Percentiles rank a stretch among this genome's conserved stretches.
Evolutionary conservation across 2,113 vertebrate genomes (phyloP).

Genomic region (Psettodes erumei): DNA sequence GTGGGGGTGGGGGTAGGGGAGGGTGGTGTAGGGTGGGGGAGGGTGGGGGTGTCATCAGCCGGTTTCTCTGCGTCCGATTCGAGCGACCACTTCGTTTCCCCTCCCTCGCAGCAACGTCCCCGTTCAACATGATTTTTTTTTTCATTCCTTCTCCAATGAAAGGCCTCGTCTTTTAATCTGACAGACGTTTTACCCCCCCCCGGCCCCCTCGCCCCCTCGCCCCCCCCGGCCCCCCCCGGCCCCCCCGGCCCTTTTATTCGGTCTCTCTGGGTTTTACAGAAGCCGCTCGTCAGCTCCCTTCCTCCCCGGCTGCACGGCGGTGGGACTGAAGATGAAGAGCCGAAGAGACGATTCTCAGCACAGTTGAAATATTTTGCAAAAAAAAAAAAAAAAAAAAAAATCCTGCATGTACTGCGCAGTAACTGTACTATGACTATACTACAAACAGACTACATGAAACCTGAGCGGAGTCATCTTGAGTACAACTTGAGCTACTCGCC

Average conservation of each 20-base stretch:
- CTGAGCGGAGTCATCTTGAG: too few species aligned
- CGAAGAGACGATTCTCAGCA: not conserved
- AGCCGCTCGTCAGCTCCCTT: not conserved
- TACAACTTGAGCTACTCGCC: too few species aligned
- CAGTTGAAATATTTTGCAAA: too few species aligned
- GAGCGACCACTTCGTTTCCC: not conserved
- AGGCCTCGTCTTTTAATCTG: not conserved
- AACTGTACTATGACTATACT: too few species aligned
- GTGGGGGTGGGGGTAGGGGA: too few species aligned
- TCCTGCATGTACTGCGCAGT: too few species aligned
- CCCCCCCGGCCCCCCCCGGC: too few species aligned
- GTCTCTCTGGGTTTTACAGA: conserved; percentile 6
- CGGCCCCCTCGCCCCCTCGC: too few species aligned
- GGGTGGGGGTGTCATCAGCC: not conserved
- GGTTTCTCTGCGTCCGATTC: not conserved
- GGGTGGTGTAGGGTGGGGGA: too few species aligned
- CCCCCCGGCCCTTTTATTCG: not conserved
- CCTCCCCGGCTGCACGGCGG: not conserved
- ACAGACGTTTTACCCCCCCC: too few species aligned
- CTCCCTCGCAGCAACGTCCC: not conserved
- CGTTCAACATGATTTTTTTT: not conserved
- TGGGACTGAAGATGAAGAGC: not conserved
- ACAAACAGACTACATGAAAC: too few species aligned
- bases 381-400: too few species aligned
- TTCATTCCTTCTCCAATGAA: not conserved